Conservation (phyloP, 2,113 vertebrate genomes). For the Lampris incognitus region DNA sequence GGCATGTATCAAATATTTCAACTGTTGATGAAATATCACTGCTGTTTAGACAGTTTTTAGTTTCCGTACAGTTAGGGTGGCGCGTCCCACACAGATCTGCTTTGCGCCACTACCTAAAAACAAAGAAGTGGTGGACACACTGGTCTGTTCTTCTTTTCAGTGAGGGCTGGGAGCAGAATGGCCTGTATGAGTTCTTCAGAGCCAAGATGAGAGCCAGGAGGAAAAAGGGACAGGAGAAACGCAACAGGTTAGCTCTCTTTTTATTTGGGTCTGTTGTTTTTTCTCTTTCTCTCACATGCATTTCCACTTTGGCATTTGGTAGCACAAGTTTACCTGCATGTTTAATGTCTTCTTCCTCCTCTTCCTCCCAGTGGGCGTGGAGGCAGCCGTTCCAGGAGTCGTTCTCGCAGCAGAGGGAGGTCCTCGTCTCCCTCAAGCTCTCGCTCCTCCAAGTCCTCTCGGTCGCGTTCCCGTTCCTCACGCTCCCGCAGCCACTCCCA, state of each 20-base stretch:
- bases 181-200: constrained; percentile 96
- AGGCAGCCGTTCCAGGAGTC: constrained; percentile 86
- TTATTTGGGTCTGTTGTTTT: background rate
- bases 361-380: constrained; percentile 76
- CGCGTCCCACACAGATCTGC: too few species aligned
- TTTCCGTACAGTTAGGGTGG: too few species aligned
- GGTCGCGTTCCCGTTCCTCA: constrained; percentile 88
- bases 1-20: too few species aligned
- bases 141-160: constrained; percentile 75
- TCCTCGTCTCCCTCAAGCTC: constrained; percentile 94
- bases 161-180: constrained; percentile 99
- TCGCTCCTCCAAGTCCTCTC: constrained; percentile 92
- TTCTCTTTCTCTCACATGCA: background rate
- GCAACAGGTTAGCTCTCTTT: constrained; percentile 86
- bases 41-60: too few species aligned
- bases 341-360: background rate
- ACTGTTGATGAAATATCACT: too few species aligned
- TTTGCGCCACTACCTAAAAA: too few species aligned
- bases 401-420: constrained; percentile 92
- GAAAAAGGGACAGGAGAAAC: constrained; percentile 95
- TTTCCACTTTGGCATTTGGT: background rate
- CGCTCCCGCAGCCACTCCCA: constrained; percentile 87
- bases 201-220: constrained; percentile 97
- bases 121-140: background rate
- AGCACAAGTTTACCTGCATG: background rate